Percentiles rank a stretch among this genome's conserved stretches.
phyloP scores from a whole-genome alignment of 2,797 vertebrate genomes.

The Acridotheres tristis region DNA sequence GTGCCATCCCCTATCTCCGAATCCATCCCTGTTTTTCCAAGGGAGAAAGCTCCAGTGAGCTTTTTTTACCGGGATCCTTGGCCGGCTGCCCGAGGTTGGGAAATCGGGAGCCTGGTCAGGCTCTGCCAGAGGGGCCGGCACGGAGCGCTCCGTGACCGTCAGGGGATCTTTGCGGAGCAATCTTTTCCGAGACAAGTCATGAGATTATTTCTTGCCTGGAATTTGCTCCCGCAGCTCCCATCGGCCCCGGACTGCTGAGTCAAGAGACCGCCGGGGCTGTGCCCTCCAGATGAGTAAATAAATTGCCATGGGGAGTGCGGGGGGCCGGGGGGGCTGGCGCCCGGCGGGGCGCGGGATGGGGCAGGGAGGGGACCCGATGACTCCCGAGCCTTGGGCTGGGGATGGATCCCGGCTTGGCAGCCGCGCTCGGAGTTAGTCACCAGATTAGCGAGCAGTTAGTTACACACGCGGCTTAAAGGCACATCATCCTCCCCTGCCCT shows the following conservation, averaged over 20 bases:
- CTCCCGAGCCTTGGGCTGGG: slow-evolving; percentile 49
- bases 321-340: background rate
- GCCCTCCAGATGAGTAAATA: slow-evolving; percentile 73
- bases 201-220: slow-evolving; percentile 68
- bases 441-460: slow-evolving; percentile 54
- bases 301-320: slow-evolving; percentile 40
- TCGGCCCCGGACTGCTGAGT: slow-evolving; percentile 66
- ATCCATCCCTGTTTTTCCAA: background rate
- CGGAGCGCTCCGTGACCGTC: slow-evolving; percentile 24
- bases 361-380: background rate
- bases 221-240: slow-evolving; percentile 63
- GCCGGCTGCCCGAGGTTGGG: slow-evolving; percentile 37
- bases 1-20: accelerated
- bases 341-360: background rate
- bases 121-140: slow-evolving; percentile 25
- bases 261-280: slow-evolving; percentile 63
- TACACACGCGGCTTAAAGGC: slow-evolving; percentile 70
- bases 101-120: slow-evolving; percentile 1
- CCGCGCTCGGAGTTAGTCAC: slow-evolving; percentile 59
- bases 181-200: slow-evolving; percentile 70
- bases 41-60: background rate
- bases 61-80: background rate
- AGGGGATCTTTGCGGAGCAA: slow-evolving; percentile 64
- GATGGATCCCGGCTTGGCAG: background rate
- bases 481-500: background rate